Conservation (phyloP, 1,140 invertebrate species). For the Leptopilina clavipes region DNA sequence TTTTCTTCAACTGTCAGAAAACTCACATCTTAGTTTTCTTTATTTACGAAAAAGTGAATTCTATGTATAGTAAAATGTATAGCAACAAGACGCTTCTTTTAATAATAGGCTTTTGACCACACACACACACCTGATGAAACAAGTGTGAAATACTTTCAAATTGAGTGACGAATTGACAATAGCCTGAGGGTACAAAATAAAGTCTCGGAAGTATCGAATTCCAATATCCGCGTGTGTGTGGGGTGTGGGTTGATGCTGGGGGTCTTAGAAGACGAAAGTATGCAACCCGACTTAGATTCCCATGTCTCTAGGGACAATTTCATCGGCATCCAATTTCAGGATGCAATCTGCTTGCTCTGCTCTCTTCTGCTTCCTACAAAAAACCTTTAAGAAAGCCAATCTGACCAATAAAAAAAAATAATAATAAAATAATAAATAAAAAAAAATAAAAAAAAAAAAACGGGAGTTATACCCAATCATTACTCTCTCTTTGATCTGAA, state of each 20-base stretch:
- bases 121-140: background rate
- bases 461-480: background rate
- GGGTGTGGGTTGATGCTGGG: slow-evolving; percentile 37
- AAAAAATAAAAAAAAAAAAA: too few relatives aligned
- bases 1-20: too few relatives aligned
- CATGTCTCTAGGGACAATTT: slow-evolving; percentile 59
- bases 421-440: too few relatives aligned
- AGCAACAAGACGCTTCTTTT: background rate
- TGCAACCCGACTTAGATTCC: slow-evolving; percentile 41
- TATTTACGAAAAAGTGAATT: too few relatives aligned
- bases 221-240: slow-evolving; percentile 31
- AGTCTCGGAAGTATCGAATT: slow-evolving; percentile 39
- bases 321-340: slow-evolving; percentile 65
- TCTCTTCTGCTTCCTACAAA: slow-evolving; percentile 46
- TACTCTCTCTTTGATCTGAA: background rate
- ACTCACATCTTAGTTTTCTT: too few relatives aligned
- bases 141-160: slow-evolving; percentile 16
- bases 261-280: slow-evolving; percentile 49
- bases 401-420: slow-evolving; percentile 15
- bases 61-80: too few relatives aligned
- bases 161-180: slow-evolving; percentile 29
- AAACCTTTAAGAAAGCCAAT: slow-evolving; percentile 7
- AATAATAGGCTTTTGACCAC: slow-evolving; percentile 16
- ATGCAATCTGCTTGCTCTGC: slow-evolving; percentile 47
- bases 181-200: background rate